Evolutionary conservation across 1,140 invertebrate genomes (phyloP).

Genomic region (Aphidius ervi): DNA sequence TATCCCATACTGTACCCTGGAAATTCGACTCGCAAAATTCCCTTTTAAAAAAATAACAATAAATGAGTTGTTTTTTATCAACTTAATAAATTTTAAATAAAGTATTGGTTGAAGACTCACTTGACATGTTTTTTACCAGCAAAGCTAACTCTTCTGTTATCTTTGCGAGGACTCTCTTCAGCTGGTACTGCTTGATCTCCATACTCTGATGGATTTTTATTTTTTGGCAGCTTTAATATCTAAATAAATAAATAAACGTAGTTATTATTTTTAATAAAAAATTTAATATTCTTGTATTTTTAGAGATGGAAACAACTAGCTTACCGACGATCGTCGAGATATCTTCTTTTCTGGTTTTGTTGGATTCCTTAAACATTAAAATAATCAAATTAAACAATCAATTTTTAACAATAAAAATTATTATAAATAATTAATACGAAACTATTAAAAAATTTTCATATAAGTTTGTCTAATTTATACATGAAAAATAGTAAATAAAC

Average conservation of each 20-base stretch:
- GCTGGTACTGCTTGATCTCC: conserved; percentile 23
- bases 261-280: neutral
- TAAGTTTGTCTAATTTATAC: no score
- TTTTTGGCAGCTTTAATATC: conserved; percentile 36
- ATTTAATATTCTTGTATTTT: neutral
- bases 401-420: no score
- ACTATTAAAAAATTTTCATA: no score
- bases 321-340: conserved; percentile 10
- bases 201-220: conserved; percentile 29
- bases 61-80: neutral
- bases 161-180: conserved; percentile 30
- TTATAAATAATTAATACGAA: no score
- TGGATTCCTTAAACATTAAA: neutral
- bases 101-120: conserved; percentile 23
- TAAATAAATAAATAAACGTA: conserved; percentile 5
- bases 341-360: neutral
- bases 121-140: conserved; percentile 42
- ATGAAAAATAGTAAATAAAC: no score
- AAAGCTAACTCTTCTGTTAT: conserved; percentile 38
- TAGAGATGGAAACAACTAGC: neutral
- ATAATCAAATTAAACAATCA: no score
- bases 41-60: conserved; percentile 29
- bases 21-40: conserved; percentile 38
- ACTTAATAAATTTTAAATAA: neutral
- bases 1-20: conserved; percentile 40